These are phyloP conservation scores for Leptonema lineaticorne DNA, from an alignment of 1,140 invertebrate species.

Conservation along the genomic window DNA sequence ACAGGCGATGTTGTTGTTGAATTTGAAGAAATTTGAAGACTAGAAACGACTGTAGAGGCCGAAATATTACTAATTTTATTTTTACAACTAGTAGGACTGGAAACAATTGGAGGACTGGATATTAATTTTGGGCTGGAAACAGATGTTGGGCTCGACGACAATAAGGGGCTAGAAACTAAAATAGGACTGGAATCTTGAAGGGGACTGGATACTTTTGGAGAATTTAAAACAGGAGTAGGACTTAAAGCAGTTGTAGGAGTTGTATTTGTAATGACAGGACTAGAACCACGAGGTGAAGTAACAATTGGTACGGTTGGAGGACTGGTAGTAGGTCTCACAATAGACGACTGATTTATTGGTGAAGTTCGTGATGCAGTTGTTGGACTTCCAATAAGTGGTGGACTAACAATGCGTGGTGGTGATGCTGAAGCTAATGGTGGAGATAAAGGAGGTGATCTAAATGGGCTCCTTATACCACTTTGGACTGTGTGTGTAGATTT, in stretches of 20 bases:
- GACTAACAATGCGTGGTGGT: slow-evolving; percentile 46
- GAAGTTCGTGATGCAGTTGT: not conserved
- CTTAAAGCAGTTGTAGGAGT: not conserved
- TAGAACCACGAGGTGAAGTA: not conserved
- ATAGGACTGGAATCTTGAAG: slow-evolving; percentile 51
- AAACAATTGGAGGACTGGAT: not conserved
- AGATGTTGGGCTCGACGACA: slow-evolving; percentile 33
- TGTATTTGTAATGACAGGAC: not conserved
- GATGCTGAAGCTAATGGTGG: slow-evolving; percentile 52
- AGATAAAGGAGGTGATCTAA: slow-evolving; percentile 55
- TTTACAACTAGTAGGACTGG: not conserved
- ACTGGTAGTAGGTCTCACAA: slow-evolving; percentile 46
- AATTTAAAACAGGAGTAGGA: not conserved
- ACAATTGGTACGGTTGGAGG: not conserved
- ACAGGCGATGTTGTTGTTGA: not conserved
- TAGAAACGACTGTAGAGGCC: not conserved
- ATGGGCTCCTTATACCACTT: slow-evolving; percentile 44
- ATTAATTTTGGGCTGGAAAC: not conserved
- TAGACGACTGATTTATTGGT: not conserved
- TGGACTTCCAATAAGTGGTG: slow-evolving; percentile 29
- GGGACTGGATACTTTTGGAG: slow-evolving; percentile 4
- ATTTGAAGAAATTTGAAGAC: not conserved
- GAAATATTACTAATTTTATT: not conserved
- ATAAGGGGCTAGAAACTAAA: slow-evolving; percentile 50
- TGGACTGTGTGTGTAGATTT: slow-evolving; percentile 43